Percentiles rank a stretch among this genome's conserved stretches.
Conservation (phyloP, 2,113 vertebrate genomes). For the Lophura nycthemera region DNA sequence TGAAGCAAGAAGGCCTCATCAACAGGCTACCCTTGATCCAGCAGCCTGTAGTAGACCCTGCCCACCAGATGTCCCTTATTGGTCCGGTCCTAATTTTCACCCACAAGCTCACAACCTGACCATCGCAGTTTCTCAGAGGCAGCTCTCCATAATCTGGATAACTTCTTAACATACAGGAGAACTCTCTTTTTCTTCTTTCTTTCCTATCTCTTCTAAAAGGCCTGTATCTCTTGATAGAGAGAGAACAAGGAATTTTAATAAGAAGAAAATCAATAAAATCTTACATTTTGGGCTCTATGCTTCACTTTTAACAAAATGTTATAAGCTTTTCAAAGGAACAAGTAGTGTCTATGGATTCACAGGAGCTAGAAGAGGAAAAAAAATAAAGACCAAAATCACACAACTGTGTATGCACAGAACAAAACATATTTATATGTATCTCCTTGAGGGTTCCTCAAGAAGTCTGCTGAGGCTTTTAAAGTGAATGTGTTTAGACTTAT, state of each 20-base stretch:
- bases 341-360: neutral
- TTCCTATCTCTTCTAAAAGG: no score
- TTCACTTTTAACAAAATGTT: neutral
- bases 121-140: no score
- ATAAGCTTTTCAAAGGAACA: neutral
- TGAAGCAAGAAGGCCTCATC: no score
- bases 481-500: neutral
- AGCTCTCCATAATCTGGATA: no score
- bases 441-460: neutral
- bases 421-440: neutral
- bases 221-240: no score
- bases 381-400: neutral
- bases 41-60: no score
- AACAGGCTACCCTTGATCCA: no score
- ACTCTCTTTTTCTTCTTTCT: no score
- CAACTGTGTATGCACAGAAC: neutral
- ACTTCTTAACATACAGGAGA: no score
- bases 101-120: no score
- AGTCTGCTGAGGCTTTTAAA: neutral
- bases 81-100: no score
- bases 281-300: neutral
- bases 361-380: neutral
- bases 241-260: constrained; percentile 11
- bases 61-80: no score
- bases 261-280: neutral